These are phyloP conservation scores for Macrobrachium nipponense DNA, from an alignment of 1,140 invertebrate genomes.

Conservation along the genomic window DNA sequence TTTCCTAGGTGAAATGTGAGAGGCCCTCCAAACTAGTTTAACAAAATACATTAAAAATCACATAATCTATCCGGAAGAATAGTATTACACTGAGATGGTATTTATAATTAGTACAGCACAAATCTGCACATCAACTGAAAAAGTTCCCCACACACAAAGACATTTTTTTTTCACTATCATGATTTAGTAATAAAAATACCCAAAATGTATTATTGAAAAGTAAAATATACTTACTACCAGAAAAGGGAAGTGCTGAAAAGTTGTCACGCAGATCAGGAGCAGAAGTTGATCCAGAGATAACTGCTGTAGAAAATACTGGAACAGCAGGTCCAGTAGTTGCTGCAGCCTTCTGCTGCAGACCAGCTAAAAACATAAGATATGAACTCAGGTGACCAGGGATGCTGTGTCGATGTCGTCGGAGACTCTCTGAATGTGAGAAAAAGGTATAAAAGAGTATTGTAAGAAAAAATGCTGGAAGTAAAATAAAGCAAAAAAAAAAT, in stretches of 20 bases:
- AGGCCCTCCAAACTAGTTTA: too few relatives aligned
- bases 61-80: too few relatives aligned
- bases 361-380: slow-evolving; percentile 75
- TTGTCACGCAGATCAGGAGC: slow-evolving; percentile 80
- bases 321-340: slow-evolving; percentile 75
- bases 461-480: neutral
- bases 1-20: too few relatives aligned
- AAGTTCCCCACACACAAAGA: too few relatives aligned
- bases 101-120: too few relatives aligned
- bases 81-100: too few relatives aligned
- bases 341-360: slow-evolving; percentile 60
- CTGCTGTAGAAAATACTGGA: slow-evolving; percentile 88
- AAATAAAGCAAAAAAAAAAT: neutral
- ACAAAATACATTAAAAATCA: too few relatives aligned
- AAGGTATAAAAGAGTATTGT: neutral
- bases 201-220: neutral
- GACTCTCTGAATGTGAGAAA: slow-evolving; percentile 71
- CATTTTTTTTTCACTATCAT: too few relatives aligned
- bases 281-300: slow-evolving; percentile 91
- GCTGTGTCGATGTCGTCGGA: slow-evolving; percentile 89
- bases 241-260: slow-evolving; percentile 54
- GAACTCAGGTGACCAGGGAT: slow-evolving; percentile 92
- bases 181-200: too few relatives aligned
- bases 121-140: too few relatives aligned
- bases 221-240: slow-evolving; percentile 47